Base-by-base conservation (phyloP, 2,888 invertebrate genomes). In the Archips xylosteana region DNA sequence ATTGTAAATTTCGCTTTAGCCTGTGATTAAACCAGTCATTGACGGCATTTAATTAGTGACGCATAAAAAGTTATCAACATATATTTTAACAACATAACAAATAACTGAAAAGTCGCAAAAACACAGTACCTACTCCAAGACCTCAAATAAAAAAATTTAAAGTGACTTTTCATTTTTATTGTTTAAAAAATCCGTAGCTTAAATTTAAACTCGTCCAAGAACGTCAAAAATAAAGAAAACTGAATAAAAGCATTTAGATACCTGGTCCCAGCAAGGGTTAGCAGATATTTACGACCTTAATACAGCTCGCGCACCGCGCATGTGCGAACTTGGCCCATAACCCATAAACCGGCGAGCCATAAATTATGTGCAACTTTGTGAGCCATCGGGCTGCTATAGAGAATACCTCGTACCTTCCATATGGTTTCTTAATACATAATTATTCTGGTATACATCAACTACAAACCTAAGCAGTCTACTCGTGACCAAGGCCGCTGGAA, bases 321-420 rank as follows among this genome's bases (percentile, higher is more conserved):
- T 92, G 90, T 91, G 92, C 89, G 89, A 92, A 90, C 89, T 89
- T 86, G 84, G 86, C 81, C 87, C 89, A 80, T 84, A 81, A 83
- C 80, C 82, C 85, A 89, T 92, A 93, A 92, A 92, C 83, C 79
- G 57, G 79, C 77, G 78, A 78, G 83, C 77, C 87, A 87, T 93
- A 93, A 93, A 93, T 93, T 91, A 92, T 83, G 77, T 78, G 88
- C 92, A 92, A 92, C 93, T 89, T 91, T 93, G 93, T 91, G 85
- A 80, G 82, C 84, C 83, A 83, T 80, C 82, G 82, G 62, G n/a
- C 54, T 49, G 67, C 36, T 63, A 54, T 54, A 47, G 45, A 54
- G 36, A 39, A 9, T 60, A 61, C 5, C 54, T 54, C 45, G 12
- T 45, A 23, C 54, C 54, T 54, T 9, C 54, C 54, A 54, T 51